Evolutionary conservation across 1,140 invertebrate species (phyloP).

Genomic region (Drosophila sechellia): DNA sequence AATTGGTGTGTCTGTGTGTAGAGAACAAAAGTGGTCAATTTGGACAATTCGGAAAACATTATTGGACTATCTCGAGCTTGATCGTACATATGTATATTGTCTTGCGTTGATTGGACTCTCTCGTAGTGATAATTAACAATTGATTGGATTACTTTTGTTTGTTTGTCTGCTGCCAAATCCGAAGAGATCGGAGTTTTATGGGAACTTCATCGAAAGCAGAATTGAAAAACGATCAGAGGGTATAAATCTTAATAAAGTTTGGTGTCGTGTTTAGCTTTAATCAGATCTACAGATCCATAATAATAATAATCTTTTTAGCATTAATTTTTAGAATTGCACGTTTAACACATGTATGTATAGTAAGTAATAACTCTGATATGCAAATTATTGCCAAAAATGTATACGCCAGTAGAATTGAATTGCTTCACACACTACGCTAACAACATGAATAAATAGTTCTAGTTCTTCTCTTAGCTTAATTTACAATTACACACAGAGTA

Average conservation of each 20-base stretch:
- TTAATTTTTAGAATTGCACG: slow-evolving; percentile 69
- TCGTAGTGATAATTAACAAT: slow-evolving; percentile 41
- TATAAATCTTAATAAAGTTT: slow-evolving; percentile 30
- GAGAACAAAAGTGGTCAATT: slow-evolving; percentile 15
- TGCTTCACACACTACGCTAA: slow-evolving; percentile 41
- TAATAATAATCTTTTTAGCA: slow-evolving; percentile 47
- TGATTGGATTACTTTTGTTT: slow-evolving; percentile 49
- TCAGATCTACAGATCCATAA: slow-evolving; percentile 8
- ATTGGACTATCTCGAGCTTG: slow-evolving; percentile 12
- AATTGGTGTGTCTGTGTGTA: slow-evolving; percentile 30
- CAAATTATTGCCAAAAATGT: slow-evolving; percentile 68
- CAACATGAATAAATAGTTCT: slow-evolving; percentile 55
- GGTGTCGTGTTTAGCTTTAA: slow-evolving; percentile 36
- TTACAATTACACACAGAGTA: slow-evolving; percentile 46
- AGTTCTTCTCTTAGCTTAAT: slow-evolving; percentile 37
- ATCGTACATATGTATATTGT: slow-evolving; percentile 41
- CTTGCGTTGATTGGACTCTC: slow-evolving; percentile 47
- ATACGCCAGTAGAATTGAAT: slow-evolving; percentile 33
- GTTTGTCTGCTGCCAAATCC: slow-evolving; percentile 69
- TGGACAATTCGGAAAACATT: slow-evolving; percentile 11
- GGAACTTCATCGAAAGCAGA: slow-evolving; percentile 52
- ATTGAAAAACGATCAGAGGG: slow-evolving; percentile 16
- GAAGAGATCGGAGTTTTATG: slow-evolving; percentile 70
- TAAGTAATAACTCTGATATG: slow-evolving; percentile 66
- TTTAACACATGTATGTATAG: slow-evolving; percentile 42